Base-by-base conservation (phyloP, 2,113 vertebrate species). In the Lasiurus borealis region DNA sequence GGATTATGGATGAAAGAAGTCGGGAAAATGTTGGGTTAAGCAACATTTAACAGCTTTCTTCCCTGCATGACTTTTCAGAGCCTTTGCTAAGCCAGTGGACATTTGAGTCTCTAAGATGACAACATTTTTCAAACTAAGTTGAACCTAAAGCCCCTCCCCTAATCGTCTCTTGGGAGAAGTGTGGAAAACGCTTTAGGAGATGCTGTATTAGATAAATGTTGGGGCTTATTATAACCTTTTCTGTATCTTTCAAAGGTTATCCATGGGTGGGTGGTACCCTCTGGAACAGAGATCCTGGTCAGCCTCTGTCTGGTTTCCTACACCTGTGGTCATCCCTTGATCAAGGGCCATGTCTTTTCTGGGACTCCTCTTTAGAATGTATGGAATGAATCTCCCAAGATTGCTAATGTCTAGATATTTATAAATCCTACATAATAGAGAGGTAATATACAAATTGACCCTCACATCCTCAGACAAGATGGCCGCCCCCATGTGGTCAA, bases 361-460 rank as follows among this genome's bases (percentile, higher is more conserved):
- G 71, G 69, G 46, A 34, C 36, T 11, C 46, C 48, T 80, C 31
- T 83, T 94, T 46, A 68, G 46, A 81, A 90, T 88, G 50, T 72
- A 46, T 12, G 3, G 25, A 91, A 83, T 0, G 2, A 91, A 82
- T 36, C 25, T 80, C 48, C 72, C 25, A 72, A 59, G n/a, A n/a
- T 78, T 78, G 68, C 88, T 92, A 88, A 76, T 83, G 29, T 88
- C 90, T 95, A 59, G 92, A 13, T 94, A 68, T 83, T 92, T 95
- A 91, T 40, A 40, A 40, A 40, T 40, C 40, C 3, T 40, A 40
- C 40, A 40, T 40, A 40, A 40, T 40, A 40, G 5, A 40, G 40
- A 40, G 40, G 40, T 40, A 40, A 40, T 40, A 40, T 40, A 40
- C 40, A 40, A 40, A 40, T 40, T 40, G 40, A 40, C n/a, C n/a